Percentiles rank a stretch among this genome's conserved stretches.
Evolutionary conservation across 2,797 vertebrate genomes (phyloP).

Genomic region (Semaprochilodus insignis): DNA sequence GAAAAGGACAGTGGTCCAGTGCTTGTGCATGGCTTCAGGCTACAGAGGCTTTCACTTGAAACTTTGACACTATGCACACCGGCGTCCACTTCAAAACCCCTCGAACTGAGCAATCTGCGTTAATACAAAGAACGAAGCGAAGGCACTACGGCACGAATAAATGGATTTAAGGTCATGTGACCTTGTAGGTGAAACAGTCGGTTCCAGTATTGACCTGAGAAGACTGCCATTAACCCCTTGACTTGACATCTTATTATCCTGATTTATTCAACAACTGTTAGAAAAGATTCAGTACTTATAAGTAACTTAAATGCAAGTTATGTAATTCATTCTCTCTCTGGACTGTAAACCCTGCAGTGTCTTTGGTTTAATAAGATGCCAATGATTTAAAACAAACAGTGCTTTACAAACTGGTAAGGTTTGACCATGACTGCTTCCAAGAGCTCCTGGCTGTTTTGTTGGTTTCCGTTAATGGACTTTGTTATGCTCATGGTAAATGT

Average conservation of each 20-base stretch:
- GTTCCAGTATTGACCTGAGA: neutral
- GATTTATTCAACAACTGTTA: neutral
- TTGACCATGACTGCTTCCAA: no score
- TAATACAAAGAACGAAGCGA: constrained; percentile 16
- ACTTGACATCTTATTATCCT: neutral
- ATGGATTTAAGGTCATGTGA: constrained; percentile 17
- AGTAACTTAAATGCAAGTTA: neutral
- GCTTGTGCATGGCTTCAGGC: constrained; percentile 46
- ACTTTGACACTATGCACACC: constrained; percentile 21
- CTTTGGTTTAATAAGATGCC: no score
- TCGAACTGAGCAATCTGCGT: neutral
- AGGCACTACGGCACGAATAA: neutral
- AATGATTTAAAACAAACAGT: no score
- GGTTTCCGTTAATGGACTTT: no score
- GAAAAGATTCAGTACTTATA: neutral
- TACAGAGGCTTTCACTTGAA: constrained; percentile 48
- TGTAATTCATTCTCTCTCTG: no score
- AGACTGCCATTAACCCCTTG: neutral
- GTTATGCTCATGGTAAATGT: no score
- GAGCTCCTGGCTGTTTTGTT: no score
- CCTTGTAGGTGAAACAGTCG: constrained; percentile 25
- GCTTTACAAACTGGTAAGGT: no score
- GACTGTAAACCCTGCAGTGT: no score
- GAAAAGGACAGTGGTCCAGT: constrained; percentile 37
- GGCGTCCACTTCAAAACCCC: neutral